Conservation (phyloP, 2,113 vertebrate species). For the Labeo catla region DNA sequence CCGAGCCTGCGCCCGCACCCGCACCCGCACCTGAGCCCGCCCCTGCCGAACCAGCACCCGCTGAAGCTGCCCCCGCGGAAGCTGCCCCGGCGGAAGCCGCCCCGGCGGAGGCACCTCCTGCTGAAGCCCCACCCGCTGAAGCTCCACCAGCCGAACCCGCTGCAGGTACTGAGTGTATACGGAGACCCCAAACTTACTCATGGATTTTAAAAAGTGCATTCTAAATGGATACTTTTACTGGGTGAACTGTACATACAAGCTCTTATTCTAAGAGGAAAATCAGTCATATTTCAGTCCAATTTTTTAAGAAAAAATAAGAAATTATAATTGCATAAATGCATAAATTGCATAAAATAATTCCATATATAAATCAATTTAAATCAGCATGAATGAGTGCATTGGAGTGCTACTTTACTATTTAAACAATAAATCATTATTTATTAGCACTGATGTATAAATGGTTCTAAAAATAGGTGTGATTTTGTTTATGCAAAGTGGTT, state of each 20-base stretch:
- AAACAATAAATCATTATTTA: background rate
- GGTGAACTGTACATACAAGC: background rate
- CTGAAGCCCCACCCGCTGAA: conserved; percentile 6
- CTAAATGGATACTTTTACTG: background rate
- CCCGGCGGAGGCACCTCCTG: conserved; percentile 2
- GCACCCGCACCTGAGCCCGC: conserved; percentile 55
- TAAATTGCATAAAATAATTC: background rate
- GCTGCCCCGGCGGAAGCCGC: conserved; percentile 38
- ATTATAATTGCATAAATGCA: background rate
- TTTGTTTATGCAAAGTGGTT: background rate
- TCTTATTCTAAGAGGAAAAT: background rate
- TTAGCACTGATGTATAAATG: background rate
- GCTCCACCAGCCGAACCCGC: conserved; percentile 51
- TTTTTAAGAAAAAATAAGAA: background rate
- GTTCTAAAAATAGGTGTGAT: background rate
- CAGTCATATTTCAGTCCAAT: background rate
- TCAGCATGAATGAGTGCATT: background rate
- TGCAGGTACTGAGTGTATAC: conserved; percentile 18
- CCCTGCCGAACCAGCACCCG: conserved; percentile 37
- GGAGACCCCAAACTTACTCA: background rate
- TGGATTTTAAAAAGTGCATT: background rate
- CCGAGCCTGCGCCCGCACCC: conserved; percentile 57
- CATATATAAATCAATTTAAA: background rate
- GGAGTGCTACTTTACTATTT: background rate
- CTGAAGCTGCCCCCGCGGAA: conserved; percentile 23